Evolutionary conservation across 2,888 invertebrate species (phyloP).

Genomic region (Mesochorus sp.): DNA sequence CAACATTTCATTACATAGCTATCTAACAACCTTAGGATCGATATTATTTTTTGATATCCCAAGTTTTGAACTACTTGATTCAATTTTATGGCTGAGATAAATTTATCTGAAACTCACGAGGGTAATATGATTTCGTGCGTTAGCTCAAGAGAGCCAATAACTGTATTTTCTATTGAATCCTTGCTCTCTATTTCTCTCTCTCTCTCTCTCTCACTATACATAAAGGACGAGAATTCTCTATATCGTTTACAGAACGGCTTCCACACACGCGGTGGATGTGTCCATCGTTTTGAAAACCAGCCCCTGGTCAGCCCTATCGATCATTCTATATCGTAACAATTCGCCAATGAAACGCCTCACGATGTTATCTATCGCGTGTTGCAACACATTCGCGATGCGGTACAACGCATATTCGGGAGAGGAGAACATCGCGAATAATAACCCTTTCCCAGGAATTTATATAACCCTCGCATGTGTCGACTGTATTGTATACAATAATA

Average conservation of each 20-base stretch:
- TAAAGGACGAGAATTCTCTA: conserved; percentile 1
- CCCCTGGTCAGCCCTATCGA: conserved; percentile 2
- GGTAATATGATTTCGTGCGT: too few relatives aligned
- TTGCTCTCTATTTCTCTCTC: too few relatives aligned
- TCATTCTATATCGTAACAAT: conserved; percentile 33
- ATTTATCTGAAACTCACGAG: too few relatives aligned
- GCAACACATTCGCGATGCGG: conserved; percentile 4
- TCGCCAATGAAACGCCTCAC: conserved; percentile 61
- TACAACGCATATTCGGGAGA: conserved; percentile 17
- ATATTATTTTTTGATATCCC: too few relatives aligned
- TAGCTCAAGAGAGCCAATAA: not conserved
- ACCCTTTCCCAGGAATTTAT: conserved; percentile 45
- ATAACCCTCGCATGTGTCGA: conserved; percentile 2
- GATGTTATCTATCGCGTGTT: conserved; percentile 52
- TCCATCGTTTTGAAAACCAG: conserved; percentile 35
- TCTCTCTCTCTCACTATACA: too few relatives aligned
- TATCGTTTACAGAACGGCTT: not conserved
- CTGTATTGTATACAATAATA: not conserved
- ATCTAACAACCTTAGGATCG: too few relatives aligned
- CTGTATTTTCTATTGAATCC: not conserved
- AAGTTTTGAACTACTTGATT: too few relatives aligned
- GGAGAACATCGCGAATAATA: conserved; percentile 6
- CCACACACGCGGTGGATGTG: not conserved
- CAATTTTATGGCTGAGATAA: too few relatives aligned
- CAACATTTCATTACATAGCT: too few relatives aligned